These are phyloP conservation scores for Pyrochroa serraticornis DNA, from an alignment of 2,888 invertebrate species.

Conservation along the genomic window DNA sequence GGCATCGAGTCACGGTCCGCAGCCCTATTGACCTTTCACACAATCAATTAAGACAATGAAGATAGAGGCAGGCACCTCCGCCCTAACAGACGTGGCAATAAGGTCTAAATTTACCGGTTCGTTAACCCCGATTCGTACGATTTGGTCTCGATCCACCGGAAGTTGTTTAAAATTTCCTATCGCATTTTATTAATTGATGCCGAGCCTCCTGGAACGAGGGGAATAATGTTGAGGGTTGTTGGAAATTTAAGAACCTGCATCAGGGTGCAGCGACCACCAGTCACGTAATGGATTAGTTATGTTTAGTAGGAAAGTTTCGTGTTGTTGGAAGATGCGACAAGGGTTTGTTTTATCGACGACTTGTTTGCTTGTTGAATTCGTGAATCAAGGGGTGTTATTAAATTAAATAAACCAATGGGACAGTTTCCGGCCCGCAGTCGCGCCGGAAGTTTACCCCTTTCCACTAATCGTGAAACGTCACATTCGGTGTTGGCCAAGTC, in stretches of 20 bases:
- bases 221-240: too few species aligned
- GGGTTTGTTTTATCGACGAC: neutral
- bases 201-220: too few species aligned
- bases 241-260: slow-evolving; percentile 15
- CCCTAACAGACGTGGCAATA: slow-evolving; percentile 21
- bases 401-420: slow-evolving; percentile 17
- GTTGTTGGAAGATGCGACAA: neutral
- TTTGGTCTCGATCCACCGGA: slow-evolving; percentile 29
- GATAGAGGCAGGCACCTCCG: slow-evolving; percentile 19
- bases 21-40: slow-evolving; percentile 47
- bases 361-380: slow-evolving; percentile 9
- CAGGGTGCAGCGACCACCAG: slow-evolving; percentile 29
- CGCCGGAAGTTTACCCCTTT: slow-evolving; percentile 5
- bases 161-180: slow-evolving; percentile 23
- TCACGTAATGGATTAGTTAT: slow-evolving; percentile 29
- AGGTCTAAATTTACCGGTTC: slow-evolving; percentile 35
- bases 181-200: too few species aligned
- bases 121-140: slow-evolving; percentile 30
- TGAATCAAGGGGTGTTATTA: slow-evolving; percentile 3
- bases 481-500: too few species aligned
- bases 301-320: slow-evolving; percentile 1
- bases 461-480: neutral
- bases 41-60: slow-evolving; percentile 40
- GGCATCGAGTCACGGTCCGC: slow-evolving; percentile 35
- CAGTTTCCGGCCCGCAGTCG: slow-evolving; percentile 12